Evolutionary conservation across 2,888 invertebrate species (phyloP).

Genomic region (Sipunculus nudus): DNA sequence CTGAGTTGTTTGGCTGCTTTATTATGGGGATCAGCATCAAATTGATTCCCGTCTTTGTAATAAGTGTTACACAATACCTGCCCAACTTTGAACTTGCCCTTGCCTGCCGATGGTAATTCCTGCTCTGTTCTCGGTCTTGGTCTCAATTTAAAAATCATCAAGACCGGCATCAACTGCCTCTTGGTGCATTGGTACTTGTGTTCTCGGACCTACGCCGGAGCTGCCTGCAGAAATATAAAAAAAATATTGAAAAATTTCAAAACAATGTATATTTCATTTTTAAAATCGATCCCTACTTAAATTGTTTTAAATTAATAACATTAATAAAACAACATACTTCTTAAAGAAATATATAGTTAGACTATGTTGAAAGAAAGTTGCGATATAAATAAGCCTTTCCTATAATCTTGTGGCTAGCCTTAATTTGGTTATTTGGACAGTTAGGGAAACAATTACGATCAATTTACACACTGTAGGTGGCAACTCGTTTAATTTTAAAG

Average conservation of each 20-base stretch:
- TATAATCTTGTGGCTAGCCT: too few species aligned
- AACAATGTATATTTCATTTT: neutral
- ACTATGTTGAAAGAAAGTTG: too few species aligned
- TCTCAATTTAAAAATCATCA: slow-evolving; percentile 7
- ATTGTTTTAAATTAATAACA: too few species aligned
- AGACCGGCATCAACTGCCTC: neutral
- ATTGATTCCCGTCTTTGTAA: slow-evolving; percentile 7
- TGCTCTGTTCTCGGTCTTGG: slow-evolving; percentile 21
- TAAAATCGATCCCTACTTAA: too few species aligned
- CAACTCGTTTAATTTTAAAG: too few species aligned
- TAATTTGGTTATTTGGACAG: too few species aligned
- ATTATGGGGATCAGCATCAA: slow-evolving; percentile 23
- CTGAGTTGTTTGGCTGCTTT: slow-evolving; percentile 24
- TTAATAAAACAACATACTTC: too few species aligned
- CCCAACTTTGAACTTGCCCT: neutral
- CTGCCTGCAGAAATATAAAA: neutral
- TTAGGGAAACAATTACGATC: too few species aligned
- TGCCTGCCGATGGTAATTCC: slow-evolving; percentile 6
- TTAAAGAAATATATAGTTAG: too few species aligned
- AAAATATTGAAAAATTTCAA: neutral
- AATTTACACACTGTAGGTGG: too few species aligned
- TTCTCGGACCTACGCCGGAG: slow-evolving; percentile 4
- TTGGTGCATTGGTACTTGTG: neutral
- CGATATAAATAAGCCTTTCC: too few species aligned
- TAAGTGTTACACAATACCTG: slow-evolving; percentile 15